phyloP scores from a whole-genome alignment of 1,140 invertebrate species.

The Teleogryllus occipitalis region DNA sequence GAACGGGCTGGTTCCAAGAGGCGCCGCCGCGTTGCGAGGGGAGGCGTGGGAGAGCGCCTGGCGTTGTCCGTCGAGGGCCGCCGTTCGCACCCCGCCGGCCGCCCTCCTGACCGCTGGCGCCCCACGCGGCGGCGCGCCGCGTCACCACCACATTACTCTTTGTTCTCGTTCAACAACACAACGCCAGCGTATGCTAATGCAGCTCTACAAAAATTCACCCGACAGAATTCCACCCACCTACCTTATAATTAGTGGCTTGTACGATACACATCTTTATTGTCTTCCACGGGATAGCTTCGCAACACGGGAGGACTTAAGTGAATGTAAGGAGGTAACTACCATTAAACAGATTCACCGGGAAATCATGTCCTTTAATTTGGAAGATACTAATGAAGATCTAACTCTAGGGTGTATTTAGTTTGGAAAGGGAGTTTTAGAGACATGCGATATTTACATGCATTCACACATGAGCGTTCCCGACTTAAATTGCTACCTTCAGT shows the following conservation, averaged over 20 bases:
- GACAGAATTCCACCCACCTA: background rate
- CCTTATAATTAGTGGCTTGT: background rate
- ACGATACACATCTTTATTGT: slow-evolving; percentile 5
- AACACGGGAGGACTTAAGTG: background rate
- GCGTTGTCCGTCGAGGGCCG: background rate
- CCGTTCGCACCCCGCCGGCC: too few relatives aligned
- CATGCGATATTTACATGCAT: slow-evolving; percentile 1
- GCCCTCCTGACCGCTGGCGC: background rate
- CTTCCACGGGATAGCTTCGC: background rate
- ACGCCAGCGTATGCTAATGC: background rate
- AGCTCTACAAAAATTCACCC: background rate
- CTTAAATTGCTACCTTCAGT: background rate
- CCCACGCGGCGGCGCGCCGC: too few relatives aligned
- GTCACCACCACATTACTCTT: background rate
- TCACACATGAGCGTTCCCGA: background rate
- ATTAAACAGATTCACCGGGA: background rate
- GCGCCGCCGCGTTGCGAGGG: too few relatives aligned
- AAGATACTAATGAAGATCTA: background rate
- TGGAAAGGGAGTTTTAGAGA: background rate
- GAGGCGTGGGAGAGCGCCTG: too few relatives aligned
- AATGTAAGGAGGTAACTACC: background rate
- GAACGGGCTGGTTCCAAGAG: too few relatives aligned
- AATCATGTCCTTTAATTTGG: slow-evolving; percentile 5
- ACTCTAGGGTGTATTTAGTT: background rate
- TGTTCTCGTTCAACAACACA: background rate